Evolutionary conservation across 1,140 invertebrate genomes (phyloP), one percentile per base, ranked within the genome.

Genomic region (Neodiprion fabricii): DNA sequence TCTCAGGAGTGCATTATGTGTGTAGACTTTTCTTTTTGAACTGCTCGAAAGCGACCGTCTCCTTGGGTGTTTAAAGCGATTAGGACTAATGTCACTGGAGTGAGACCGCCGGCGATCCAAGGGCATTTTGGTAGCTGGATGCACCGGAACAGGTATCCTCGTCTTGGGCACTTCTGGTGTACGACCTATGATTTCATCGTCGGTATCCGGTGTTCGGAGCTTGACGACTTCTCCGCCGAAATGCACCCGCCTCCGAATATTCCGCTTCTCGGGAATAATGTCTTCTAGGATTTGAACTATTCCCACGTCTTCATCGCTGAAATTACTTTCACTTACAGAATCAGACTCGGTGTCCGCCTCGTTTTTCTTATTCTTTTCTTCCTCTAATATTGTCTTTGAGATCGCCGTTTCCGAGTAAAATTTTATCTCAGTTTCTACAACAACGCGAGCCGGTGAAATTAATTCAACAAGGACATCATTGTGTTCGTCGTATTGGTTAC

Each of bases 201-300:
- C 94, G 80, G 94, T 95, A 77, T 96, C 95, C 1, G 95, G 95
- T 12, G 95, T 96, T 70, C 94, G 89, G 80, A 96, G 89, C 87
- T 96, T 95, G 0, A 96, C 92, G 69, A 94, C 90, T 88, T 95
- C 95, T 9, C 95, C 95, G 1, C 95, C 95, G 80, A 96, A 96
- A 48, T 94, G 91, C 1, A 96, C 95, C 79, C 93, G 90, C 72
- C 88, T 84, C 0, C 79, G 79, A 10, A 80, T 82, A 77, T 82
- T 84, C 17, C 79, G 73, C 76, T 74, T 69, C 53, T 79, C 79
- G 28, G 76, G 67, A 7, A 71, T 9, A 1, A 11, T 17, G 17
- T 17, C 28, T 53, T 75, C 76, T 28, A 74, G 68, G 72, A 78
- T 83, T 79, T 91, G 89, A 3, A 85, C 84, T 75, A 92, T 12